A percentile compares a stretch with the other conserved stretches of the same genome.
Conservation (phyloP, 2,888 invertebrate genomes). For the Cryptocheilus praepositus region DNA sequence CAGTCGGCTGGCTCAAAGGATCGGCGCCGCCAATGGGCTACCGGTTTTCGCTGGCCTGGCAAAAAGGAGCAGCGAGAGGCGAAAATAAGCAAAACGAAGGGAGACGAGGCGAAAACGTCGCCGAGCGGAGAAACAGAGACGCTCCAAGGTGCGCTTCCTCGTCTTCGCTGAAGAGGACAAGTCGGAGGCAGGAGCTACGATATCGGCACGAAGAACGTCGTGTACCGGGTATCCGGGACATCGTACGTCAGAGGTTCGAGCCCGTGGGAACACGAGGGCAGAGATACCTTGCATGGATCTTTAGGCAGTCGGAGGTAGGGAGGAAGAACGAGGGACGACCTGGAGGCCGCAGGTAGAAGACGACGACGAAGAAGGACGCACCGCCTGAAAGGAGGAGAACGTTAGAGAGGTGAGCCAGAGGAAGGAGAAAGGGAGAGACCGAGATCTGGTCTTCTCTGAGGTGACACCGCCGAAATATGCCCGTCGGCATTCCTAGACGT, state of each 20-base stretch:
- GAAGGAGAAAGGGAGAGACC: conserved; percentile 27
- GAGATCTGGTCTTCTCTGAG: conserved; percentile 47
- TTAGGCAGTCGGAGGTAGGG: not conserved
- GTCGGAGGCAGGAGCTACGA: conserved; percentile 31
- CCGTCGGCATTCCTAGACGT: conserved; percentile 69
- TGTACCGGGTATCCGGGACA: conserved; percentile 51
- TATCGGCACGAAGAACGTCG: conserved; percentile 47
- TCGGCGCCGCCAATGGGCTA: conserved; percentile 36
- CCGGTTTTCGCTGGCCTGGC: conserved; percentile 44
- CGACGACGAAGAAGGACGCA: conserved; percentile 6
- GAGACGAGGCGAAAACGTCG: conserved; percentile 6
- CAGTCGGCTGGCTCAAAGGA: conserved; percentile 31
- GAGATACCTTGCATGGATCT: conserved; percentile 44
- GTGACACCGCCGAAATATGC: conserved; percentile 73
- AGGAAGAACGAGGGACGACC: conserved; percentile 20
- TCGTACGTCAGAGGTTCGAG: conserved; percentile 60
- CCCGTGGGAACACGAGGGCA: conserved; percentile 61
- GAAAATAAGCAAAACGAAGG: conserved; percentile 21
- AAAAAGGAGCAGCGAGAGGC: conserved; percentile 22
- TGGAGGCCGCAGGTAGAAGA: conserved; percentile 18
- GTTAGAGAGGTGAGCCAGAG: conserved; percentile 23
- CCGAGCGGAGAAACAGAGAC: not conserved
- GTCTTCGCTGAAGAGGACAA: not conserved
- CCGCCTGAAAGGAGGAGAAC: conserved; percentile 1
- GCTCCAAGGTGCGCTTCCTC: too few relatives aligned